Percentiles rank a stretch among this genome's conserved stretches.
These are phyloP conservation scores for Platalea minor DNA, from an alignment of 2,797 vertebrate species.

Conservation along the genomic window DNA sequence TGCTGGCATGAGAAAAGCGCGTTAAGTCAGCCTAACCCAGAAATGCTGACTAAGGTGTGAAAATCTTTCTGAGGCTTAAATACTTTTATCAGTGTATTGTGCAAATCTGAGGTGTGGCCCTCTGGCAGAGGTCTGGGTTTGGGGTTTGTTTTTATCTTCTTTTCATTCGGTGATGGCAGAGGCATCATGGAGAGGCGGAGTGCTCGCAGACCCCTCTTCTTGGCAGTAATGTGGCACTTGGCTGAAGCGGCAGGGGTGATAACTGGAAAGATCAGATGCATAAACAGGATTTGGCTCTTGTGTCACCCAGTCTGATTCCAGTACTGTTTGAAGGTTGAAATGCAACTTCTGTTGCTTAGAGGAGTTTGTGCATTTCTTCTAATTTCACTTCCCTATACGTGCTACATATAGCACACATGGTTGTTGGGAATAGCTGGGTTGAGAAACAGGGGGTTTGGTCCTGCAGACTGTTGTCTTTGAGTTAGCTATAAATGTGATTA, in stretches of 20 bases:
- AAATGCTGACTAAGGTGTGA: not conserved
- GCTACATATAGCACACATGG: not conserved
- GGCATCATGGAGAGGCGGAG: rapidly evolving
- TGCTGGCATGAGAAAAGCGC: not conserved
- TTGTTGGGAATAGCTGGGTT: not conserved
- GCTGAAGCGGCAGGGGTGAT: not conserved
- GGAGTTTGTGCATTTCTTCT: not conserved
- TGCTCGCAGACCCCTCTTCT: not conserved
- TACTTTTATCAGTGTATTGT: not conserved
- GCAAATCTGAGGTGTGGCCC: not conserved
- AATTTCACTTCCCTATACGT: conserved; percentile 48
- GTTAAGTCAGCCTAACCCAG: not conserved
- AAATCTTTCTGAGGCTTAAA: not conserved
- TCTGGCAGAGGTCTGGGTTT: not conserved
- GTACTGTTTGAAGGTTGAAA: not conserved
- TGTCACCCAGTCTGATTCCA: not conserved
- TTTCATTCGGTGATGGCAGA: not conserved
- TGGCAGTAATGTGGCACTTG: not conserved
- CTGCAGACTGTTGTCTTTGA: not conserved
- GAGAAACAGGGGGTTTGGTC: conserved; percentile 37
- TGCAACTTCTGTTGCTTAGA: not conserved
- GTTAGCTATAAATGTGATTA: not conserved
- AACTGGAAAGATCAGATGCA: not conserved
- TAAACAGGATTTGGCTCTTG: not conserved
- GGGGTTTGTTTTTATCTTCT: not conserved